Base-by-base conservation (phyloP, 2,113 vertebrate species). In the Chlorodrepanis virens region DNA sequence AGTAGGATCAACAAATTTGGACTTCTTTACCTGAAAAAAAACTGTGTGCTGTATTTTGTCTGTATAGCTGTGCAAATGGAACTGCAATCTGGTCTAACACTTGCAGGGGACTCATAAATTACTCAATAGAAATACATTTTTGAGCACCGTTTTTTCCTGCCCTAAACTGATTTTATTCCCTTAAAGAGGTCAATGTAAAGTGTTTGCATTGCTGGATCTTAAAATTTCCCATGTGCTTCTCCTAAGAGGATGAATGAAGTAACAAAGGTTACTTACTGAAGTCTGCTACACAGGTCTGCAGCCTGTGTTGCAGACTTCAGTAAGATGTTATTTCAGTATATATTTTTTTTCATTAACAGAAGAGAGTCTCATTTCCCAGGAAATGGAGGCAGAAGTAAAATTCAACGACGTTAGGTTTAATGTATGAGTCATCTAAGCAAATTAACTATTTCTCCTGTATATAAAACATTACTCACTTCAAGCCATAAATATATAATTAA, bases 401-500 rank as follows among this genome's bases (percentile, higher is more conserved):
- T 45, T 67, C 44, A 75, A 0, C 90, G 64, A 69, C 7, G 7
- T 69, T 77, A 77, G 13, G 25, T 60, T 81, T 96, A 93, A 84
- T 61, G 11, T 13, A 67, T 95, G 84, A 96, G 28, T 95, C 84
- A 91, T 69, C 67, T 72, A 77, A 87, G 82, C 37, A 95, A 89
- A 91, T 94, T 76, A 91, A 87, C 77, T 95, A 53, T 93, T 94
- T 93, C 10, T 76, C 25, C 67, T 79, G 44, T 84, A 84, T 89
- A 85, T 87, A 89, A 95, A 95, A 72, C 25, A 78, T 92, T 90
- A 83, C 39, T 86, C 76, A 80, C n/a, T 87, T 75, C 49, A 64
- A 91, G 15, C 15, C 77, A 89, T 72, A 96, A 94, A 89, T 92
- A 91, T 63, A 70, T 75, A 24, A 91, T 91, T 94, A 87, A 83